Evolutionary conservation across 2,888 invertebrate species (phyloP), one percentile per base, ranked within the genome.

Genomic region (Chymomyza fuscimana): DNA sequence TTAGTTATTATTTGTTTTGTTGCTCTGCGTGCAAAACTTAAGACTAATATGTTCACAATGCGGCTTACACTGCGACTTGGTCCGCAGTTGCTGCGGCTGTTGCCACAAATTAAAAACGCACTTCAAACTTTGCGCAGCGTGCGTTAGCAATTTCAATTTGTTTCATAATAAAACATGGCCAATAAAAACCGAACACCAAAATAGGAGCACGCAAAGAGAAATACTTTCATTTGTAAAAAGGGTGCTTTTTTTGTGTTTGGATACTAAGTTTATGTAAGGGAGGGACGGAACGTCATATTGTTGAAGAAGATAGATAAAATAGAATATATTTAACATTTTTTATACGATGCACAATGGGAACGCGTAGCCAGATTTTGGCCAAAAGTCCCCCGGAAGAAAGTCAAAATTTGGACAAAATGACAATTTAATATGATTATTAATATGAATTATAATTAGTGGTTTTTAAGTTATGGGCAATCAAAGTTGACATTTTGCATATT

Each of bases 71-170:
- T 54, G 54, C 22, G 54, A 54, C 54, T 54, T 16, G 5, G 51
- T 9, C 4, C 10, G 56, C 56, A 2, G 7, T 15, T 22, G 56
- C 58, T 19, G 15, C 74, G 63, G 69, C 71, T 78, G 69, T 76
- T 81, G 67, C 71, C 76, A 74, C 87, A 82, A 82, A 86, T 86
- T 86, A 86, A 82, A 83, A 85, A 87, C 72, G 70, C 73, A 80
- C 74, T 74, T 75, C 63, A 74, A 86, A 86, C 81, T 87, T 74
- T 50, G 73, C 73, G 54, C 74, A 74, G 67, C 74, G 68, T 73
- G 70, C 68, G 71, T 75, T 74, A 77, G 77, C 73, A 77, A 74
- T 82, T 74, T 78, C 78, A 82, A 80, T 80, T 82, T 72, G 67
- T 74, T 70, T 68, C 69, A 71, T 70, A 70, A 29, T 29, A 58